Evolutionary conservation across 2,113 vertebrate species (phyloP).

Genomic region (Cygnus atratus): DNA sequence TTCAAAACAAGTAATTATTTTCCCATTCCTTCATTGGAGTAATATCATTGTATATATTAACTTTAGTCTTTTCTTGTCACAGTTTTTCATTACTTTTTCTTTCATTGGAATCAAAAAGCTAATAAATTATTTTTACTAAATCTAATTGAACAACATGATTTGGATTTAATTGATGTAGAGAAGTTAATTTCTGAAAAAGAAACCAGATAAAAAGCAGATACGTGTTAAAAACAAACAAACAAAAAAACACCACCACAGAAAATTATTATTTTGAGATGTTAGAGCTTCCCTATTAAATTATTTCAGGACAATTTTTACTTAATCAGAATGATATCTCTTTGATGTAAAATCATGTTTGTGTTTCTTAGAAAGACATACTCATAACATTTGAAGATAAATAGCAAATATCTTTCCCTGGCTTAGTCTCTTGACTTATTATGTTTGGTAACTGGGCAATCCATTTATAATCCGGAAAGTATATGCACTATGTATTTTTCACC

Average conservation of each 20-base stretch:
- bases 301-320: not conserved
- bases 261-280: not conserved
- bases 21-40: not conserved
- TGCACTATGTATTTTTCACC: not conserved
- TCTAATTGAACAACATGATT: not conserved
- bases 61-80: not conserved
- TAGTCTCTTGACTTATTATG: not conserved
- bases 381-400: not conserved
- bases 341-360: not conserved
- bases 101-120: not conserved
- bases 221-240: not conserved
- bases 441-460: not conserved
- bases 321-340: not conserved
- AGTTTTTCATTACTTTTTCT: not conserved
- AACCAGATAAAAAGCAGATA: not conserved
- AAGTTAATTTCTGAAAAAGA: not conserved
- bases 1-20: not conserved
- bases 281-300: not conserved
- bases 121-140: not conserved
- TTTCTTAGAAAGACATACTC: not conserved
- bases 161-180: not conserved
- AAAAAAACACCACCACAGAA: not conserved
- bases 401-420: not conserved
- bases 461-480: not conserved
- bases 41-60: accelerated